Conservation (phyloP, 2,888 invertebrate species). For the Pyrrhosoma nymphula region DNA sequence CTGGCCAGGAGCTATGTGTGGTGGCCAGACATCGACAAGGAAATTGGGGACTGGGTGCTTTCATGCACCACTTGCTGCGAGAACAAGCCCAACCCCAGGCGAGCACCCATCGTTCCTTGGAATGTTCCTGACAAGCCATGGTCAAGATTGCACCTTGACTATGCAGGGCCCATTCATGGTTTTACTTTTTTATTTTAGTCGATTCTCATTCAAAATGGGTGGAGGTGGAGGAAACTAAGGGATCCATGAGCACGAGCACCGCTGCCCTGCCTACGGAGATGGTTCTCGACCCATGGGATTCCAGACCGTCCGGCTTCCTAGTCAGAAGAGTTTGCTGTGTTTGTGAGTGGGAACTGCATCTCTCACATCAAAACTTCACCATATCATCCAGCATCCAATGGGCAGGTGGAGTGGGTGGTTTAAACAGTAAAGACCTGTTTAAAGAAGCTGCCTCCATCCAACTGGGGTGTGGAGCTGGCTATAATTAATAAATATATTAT, state of each 20-base stretch:
- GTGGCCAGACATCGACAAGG: conserved; percentile 70
- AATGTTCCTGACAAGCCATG: conserved; percentile 68
- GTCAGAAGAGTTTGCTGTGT: background rate
- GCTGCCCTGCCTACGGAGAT: background rate
- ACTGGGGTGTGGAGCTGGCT: conserved; percentile 64
- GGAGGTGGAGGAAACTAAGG: too few species aligned
- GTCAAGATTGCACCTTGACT: too few species aligned
- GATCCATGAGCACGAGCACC: background rate
- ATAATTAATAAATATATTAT: too few species aligned
- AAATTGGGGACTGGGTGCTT: too few species aligned
- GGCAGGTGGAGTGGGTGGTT: conserved; percentile 69
- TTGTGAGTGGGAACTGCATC: too few species aligned
- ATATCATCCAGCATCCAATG: conserved; percentile 73
- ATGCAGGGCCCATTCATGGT: too few species aligned
- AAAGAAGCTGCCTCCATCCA: conserved; percentile 49
- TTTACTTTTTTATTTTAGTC: too few species aligned
- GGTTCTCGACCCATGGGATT: conserved; percentile 72
- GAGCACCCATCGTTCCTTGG: background rate
- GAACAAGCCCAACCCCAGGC: background rate
- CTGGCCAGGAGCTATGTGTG: too few species aligned
- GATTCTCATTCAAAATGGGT: too few species aligned
- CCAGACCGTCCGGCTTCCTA: conserved; percentile 65
- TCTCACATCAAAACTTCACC: background rate
- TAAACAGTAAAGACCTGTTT: conserved; percentile 71
- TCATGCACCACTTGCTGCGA: background rate